phyloP scores from a whole-genome alignment of 2,113 vertebrate species.

The Symphodus melops region DNA sequence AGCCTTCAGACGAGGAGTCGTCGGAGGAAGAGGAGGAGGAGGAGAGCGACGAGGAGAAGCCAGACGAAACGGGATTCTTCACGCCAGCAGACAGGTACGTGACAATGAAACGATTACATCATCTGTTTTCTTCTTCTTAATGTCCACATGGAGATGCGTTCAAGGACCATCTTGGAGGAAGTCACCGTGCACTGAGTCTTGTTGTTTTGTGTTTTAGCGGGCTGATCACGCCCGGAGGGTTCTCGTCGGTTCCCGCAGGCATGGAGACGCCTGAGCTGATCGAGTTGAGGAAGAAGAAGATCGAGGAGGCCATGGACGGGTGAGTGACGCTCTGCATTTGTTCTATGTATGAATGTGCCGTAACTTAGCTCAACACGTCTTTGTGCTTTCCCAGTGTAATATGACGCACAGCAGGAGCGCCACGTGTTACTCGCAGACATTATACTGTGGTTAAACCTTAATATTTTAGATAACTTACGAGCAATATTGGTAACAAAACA shows the following conservation, averaged over 20 bases:
- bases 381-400: no score
- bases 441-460: not conserved
- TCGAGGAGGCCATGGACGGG: constrained; percentile 96
- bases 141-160: not conserved
- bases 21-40: constrained; percentile 95
- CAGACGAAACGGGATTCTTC: constrained; percentile 93
- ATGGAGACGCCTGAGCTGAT: constrained; percentile 96
- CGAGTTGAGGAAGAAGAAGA: constrained; percentile 96
- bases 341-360: no score
- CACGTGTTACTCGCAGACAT: not conserved
- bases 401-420: no score
- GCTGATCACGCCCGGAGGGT: constrained; percentile 92
- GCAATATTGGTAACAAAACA: no score
- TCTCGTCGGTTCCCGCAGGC: constrained; percentile 91
- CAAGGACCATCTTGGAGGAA: not conserved
- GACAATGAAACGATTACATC: not conserved
- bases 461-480: not conserved
- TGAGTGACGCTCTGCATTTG: constrained; percentile 62
- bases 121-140: no score
- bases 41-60: constrained; percentile 95
- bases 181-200: not conserved
- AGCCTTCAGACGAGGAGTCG: constrained; percentile 93
- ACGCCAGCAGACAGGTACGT: constrained; percentile 92
- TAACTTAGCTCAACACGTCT: no score
- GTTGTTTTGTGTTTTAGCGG: constrained; percentile 79